Evolutionary conservation across 2,797 vertebrate species (phyloP).

Genomic region (Gobionotothen gibberifrons): DNA sequence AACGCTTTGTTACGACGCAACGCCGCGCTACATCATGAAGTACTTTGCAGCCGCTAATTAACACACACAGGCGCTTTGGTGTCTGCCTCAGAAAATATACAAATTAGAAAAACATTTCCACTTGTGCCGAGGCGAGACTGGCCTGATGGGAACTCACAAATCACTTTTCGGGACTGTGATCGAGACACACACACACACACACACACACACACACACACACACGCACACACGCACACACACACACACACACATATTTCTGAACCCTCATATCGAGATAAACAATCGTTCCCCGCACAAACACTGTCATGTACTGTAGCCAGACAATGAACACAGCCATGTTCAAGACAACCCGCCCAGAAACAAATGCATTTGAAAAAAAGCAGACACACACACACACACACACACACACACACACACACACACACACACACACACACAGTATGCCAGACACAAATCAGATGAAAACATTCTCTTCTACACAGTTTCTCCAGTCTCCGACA

Average conservation of each 20-base stretch:
- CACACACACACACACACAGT: conserved; percentile 29
- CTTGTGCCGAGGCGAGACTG: conserved; percentile 61
- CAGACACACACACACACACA: conserved; percentile 47
- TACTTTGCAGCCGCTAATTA: conserved; percentile 83
- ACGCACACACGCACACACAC: not conserved
- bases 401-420: conserved; percentile 39
- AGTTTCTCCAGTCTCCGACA: conserved; percentile 44
- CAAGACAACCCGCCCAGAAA: conserved; percentile 36
- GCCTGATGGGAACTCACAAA: conserved; percentile 65
- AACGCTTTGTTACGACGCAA: conserved; percentile 80
- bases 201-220: not conserved
- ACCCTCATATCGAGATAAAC: conserved; percentile 29
- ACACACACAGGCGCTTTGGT: conserved; percentile 74
- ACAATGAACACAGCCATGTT: conserved; percentile 36
- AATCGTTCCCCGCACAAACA: conserved; percentile 30
- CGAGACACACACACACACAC: not conserved
- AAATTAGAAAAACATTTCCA: conserved; percentile 85
- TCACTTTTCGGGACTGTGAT: conserved; percentile 27
- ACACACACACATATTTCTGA: not conserved
- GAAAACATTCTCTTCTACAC: conserved; percentile 17
- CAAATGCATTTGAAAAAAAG: conserved; percentile 64
- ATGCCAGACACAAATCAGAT: not conserved
- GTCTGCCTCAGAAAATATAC: conserved; percentile 83
- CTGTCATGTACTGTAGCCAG: conserved; percentile 12
- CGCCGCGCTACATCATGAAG: conserved; percentile 78